A percentile compares a stretch with the other conserved stretches of the same genome.
Evolutionary conservation across 2,797 vertebrate species (phyloP).

Genomic region (Spondyliosoma cantharus): DNA sequence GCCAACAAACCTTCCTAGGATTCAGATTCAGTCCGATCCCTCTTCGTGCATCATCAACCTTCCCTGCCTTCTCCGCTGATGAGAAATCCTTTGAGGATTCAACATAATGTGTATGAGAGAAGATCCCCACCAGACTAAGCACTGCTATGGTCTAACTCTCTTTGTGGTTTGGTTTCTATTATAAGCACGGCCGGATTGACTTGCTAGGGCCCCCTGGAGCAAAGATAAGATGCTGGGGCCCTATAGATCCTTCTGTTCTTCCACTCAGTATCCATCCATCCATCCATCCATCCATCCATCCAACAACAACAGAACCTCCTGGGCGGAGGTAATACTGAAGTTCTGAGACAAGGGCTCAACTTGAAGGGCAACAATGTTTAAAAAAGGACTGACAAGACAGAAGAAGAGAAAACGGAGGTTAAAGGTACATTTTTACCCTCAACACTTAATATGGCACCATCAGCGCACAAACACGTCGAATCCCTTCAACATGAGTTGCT

Average conservation of each 20-base stretch:
- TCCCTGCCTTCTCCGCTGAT: not conserved
- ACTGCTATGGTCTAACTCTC: not conserved
- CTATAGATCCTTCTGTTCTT: not conserved
- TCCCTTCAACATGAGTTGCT: too few species aligned
- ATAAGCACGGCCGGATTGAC: not conserved
- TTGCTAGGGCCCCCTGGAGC: not conserved
- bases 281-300: not conserved
- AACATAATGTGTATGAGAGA: not conserved
- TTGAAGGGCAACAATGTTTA: not conserved
- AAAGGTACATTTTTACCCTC: not conserved
- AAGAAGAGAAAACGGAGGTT: not conserved
- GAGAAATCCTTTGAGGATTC: not conserved
- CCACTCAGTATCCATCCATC: not conserved
- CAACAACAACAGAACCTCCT: too few species aligned
- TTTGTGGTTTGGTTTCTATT: constrained; percentile 4
- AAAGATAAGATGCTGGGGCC: not conserved
- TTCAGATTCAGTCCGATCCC: not conserved
- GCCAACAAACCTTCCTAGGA: not conserved
- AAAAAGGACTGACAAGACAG: not conserved
- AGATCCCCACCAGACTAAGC: not conserved
- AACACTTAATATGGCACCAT: not conserved
- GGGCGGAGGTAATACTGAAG: not conserved
- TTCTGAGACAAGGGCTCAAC: not conserved
- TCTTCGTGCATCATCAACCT: constrained; percentile 13
- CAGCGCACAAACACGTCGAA: too few species aligned